Evolutionary conservation across 1,140 invertebrate genomes (phyloP).

Genomic region (Drosophila nebulosa): DNA sequence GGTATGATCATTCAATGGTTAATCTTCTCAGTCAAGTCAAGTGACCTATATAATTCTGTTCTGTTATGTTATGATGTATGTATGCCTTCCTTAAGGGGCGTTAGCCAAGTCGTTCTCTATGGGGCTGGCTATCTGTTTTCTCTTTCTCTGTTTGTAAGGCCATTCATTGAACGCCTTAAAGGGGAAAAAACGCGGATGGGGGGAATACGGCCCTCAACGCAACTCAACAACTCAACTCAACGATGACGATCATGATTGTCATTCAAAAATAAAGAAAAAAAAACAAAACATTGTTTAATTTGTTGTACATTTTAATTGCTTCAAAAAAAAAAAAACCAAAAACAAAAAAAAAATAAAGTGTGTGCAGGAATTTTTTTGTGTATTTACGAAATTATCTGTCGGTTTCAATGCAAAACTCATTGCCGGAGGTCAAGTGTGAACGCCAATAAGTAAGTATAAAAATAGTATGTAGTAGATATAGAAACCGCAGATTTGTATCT

Average conservation of each 20-base stretch:
- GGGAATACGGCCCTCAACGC: constrained; percentile 13
- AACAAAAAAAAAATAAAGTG: constrained; percentile 27
- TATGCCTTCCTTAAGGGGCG: too few relatives aligned
- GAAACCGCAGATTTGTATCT: constrained; percentile 38
- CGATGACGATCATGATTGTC: constrained; percentile 37
- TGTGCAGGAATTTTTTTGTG: constrained; percentile 59
- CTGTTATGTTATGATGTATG: too few relatives aligned
- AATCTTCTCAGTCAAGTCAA: too few relatives aligned
- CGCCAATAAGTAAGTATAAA: background rate
- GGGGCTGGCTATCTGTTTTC: background rate
- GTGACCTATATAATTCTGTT: too few relatives aligned
- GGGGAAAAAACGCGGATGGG: background rate
- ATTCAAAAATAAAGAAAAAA: constrained; percentile 51
- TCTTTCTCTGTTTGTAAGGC: constrained; percentile 1
- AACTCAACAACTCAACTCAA: constrained; percentile 17
- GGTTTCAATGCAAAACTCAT: constrained; percentile 41
- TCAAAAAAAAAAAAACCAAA: constrained; percentile 28
- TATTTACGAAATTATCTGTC: constrained; percentile 51
- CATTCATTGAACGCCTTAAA: background rate
- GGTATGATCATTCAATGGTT: too few relatives aligned
- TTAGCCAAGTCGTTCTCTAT: too few relatives aligned
- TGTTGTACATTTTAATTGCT: constrained; percentile 71
- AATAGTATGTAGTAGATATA: constrained; percentile 16
- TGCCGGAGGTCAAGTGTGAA: constrained; percentile 62
- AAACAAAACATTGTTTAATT: constrained; percentile 50